These are phyloP conservation scores for Morpho helenor DNA, from an alignment of 2,888 invertebrate species.

Conservation along the genomic window DNA sequence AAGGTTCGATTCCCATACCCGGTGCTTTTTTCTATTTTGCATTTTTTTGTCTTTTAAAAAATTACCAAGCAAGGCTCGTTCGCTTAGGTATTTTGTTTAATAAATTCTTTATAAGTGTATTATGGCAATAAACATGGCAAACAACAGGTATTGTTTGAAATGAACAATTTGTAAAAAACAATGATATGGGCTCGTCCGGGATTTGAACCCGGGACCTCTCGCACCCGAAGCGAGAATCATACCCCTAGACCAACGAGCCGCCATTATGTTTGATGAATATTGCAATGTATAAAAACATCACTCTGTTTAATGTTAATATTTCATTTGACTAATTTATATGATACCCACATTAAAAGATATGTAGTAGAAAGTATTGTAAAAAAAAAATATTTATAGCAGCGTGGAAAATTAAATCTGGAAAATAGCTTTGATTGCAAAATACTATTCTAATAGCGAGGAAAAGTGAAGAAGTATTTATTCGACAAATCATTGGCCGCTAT, in stretches of 20 bases:
- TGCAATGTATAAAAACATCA: not conserved
- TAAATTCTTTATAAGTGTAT: too few relatives aligned
- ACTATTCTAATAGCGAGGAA: constrained; percentile 15
- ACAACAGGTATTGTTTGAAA: too few relatives aligned
- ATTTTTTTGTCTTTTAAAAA: too few relatives aligned
- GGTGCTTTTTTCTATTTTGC: too few relatives aligned
- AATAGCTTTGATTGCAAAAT: not conserved
- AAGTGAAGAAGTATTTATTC: constrained; percentile 12
- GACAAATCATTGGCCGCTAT: constrained; percentile 60
- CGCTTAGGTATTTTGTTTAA: too few relatives aligned
- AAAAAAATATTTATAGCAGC: not conserved
- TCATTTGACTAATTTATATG: too few relatives aligned
- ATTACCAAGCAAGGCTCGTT: too few relatives aligned
- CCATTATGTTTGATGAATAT: constrained; percentile 2
- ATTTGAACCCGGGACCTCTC: constrained; percentile 81
- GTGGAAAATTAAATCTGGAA: not conserved
- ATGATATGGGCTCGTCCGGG: constrained; percentile 73
- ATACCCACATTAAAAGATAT: too few relatives aligned
- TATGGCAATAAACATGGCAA: too few relatives aligned
- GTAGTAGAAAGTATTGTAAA: too few relatives aligned
- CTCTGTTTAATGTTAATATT: not conserved
- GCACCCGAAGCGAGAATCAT: constrained; percentile 81
- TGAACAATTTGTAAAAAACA: not conserved
- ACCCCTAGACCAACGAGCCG: constrained; percentile 80
- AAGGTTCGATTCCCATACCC: too few relatives aligned